phyloP scores from a whole-genome alignment of 2,113 vertebrate species.

The Pitta sordida region DNA sequence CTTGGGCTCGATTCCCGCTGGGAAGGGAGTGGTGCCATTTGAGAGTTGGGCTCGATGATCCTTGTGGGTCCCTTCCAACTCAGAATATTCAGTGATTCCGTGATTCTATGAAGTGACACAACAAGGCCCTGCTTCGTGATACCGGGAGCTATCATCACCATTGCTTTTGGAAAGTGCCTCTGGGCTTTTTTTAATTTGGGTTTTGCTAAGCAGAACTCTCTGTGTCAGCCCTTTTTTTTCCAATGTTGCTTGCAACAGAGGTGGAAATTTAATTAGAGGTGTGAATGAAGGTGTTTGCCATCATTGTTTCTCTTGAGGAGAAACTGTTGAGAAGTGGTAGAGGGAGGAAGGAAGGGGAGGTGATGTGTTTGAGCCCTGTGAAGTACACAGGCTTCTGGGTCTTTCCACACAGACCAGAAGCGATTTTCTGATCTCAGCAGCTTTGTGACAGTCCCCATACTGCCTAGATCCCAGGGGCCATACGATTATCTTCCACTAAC shows the following conservation, averaged over 20 bases:
- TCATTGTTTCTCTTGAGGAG: neutral
- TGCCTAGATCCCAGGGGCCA: neutral
- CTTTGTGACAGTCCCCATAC: accelerated
- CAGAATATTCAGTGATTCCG: too few relatives aligned
- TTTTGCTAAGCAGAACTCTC: neutral
- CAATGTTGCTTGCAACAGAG: neutral
- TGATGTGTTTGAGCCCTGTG: neutral
- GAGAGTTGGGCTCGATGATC: too few relatives aligned
- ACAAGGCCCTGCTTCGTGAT: neutral
- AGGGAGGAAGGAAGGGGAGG: neutral
- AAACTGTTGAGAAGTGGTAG: neutral
- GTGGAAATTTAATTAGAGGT: neutral
- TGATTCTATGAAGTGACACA: too few relatives aligned
- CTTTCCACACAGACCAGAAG: neutral
- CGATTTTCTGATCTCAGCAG: neutral
- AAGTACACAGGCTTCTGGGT: accelerated
- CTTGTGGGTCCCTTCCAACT: too few relatives aligned
- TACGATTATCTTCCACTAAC: neutral
- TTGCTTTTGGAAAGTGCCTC: neutral
- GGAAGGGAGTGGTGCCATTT: too few relatives aligned
- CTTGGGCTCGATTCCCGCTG: too few relatives aligned
- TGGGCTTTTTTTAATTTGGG: neutral
- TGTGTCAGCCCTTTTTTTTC: neutral
- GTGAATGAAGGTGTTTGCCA: neutral
- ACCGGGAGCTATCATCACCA: neutral